Conservation (phyloP, 2,888 invertebrate species). For the Lucinisca nassula region DNA sequence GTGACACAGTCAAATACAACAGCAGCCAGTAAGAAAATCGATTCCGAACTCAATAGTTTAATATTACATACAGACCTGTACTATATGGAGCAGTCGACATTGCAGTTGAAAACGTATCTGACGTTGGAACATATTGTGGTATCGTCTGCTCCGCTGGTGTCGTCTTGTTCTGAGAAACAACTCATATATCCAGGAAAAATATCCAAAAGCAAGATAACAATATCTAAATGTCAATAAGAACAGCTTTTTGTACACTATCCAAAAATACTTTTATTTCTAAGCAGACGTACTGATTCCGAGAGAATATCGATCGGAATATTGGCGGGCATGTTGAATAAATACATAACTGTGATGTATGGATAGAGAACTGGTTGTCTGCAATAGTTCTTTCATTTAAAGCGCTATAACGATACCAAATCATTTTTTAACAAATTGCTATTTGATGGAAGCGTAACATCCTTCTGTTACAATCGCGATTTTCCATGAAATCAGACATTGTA, state of each 20-base stretch:
- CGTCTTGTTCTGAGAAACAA: not conserved
- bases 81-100: conserved; percentile 12
- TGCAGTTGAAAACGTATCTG: not conserved
- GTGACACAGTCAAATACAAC: too few species aligned
- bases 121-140: not conserved
- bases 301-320: not conserved
- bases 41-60: not conserved
- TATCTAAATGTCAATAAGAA: not conserved
- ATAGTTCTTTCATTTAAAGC: too few species aligned
- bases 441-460: too few species aligned
- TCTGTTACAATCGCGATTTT: too few species aligned
- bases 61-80: not conserved
- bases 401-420: too few species aligned
- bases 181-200: not conserved
- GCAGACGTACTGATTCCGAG: conserved; percentile 10
- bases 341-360: not conserved
- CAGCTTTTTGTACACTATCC: not conserved
- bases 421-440: too few species aligned
- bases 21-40: not conserved
- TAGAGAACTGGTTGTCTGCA: not conserved
- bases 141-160: not conserved
- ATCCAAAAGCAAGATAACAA: not conserved
- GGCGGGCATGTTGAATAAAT: conserved; percentile 13
- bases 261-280: conserved; percentile 10
- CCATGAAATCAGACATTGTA: too few species aligned